Base-by-base conservation (phyloP, 2,888 invertebrate genomes). In the Corythucha ciliata region DNA sequence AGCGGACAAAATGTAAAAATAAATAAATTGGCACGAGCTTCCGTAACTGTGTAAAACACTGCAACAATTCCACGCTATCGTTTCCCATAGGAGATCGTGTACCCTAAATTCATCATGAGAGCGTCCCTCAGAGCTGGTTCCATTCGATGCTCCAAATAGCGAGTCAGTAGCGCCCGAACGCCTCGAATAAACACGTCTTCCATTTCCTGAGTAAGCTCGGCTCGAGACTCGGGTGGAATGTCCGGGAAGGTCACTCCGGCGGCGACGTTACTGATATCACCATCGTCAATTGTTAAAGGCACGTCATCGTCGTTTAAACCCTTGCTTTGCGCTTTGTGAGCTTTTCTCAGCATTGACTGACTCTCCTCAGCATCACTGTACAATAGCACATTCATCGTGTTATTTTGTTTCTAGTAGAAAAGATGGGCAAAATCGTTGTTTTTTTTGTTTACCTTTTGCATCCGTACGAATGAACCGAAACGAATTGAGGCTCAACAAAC, bases 61-160 rank as follows among this genome's bases (percentile, higher is more conserved):
- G n/a, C n/a, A n/a, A n/a, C n/a, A n/a, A n/a, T n/a, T n/a, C n/a
- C n/a, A n/a, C n/a, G 49, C 34, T 49, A 49, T 49, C 49, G 40
- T 41, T 49, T 49, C 55, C 88, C 88, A 65, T 88, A 88, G 51
- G 87, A 87, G 62, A 88, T 77, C 34, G 85, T 86, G 66, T 87
- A 88, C 5, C 88, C 88, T 81, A 88, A 82, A 65, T 86, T 85
- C 57, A 83, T 75, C 87, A 88, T 86, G 25, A 88, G 70, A 1
- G 87, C 86, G 63, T 88, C 87, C 65, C 85, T 85, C 49, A 88
- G 84, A 32, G 87, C 86, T 7, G 86, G 85, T 62, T 88, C 85
- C 42, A 88, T 67, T 62, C 86, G 83, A 58, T 80, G 80, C 65
- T 88, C 86, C 81, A 88, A 84, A 62, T 87, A 87, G 22, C 57